A percentile compares a stretch with the other conserved stretches of the same genome.
These are phyloP conservation scores for Zapornia atra DNA, from an alignment of 2,113 vertebrate species.

Conservation along the genomic window DNA sequence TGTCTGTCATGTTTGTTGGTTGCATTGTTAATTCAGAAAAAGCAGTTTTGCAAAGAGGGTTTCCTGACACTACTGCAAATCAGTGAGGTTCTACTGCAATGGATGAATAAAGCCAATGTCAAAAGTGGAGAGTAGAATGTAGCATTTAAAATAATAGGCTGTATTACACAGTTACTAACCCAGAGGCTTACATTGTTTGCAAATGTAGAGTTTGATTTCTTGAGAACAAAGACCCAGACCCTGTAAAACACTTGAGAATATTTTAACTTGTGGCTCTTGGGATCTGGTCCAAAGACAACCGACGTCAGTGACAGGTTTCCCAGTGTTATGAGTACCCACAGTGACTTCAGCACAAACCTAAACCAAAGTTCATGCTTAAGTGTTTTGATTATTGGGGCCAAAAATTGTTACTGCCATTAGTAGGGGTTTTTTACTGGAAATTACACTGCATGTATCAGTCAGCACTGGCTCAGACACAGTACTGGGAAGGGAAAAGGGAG, in stretches of 20 bases:
- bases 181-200: neutral
- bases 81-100: constrained; percentile 69
- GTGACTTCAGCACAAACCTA: neutral
- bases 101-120: constrained; percentile 18
- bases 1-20: constrained; percentile 21
- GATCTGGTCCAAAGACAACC: neutral
- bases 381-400: neutral
- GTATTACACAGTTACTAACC: neutral
- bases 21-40: constrained; percentile 37
- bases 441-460: neutral
- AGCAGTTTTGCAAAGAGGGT: constrained; percentile 6
- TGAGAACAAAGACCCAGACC: neutral
- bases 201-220: neutral
- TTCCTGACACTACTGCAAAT: constrained; percentile 37
- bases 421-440: neutral
- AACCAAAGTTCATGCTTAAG: neutral
- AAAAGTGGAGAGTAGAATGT: constrained; percentile 54
- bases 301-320: neutral
- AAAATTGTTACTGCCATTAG: constrained; percentile 1
- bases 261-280: neutral
- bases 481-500: neutral
- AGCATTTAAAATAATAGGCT: neutral
- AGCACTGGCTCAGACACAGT: neutral
- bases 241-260: neutral
- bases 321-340: neutral